Evolutionary conservation across 2,113 vertebrate genomes (phyloP).

Genomic region (Mormyrus iriodes): DNA sequence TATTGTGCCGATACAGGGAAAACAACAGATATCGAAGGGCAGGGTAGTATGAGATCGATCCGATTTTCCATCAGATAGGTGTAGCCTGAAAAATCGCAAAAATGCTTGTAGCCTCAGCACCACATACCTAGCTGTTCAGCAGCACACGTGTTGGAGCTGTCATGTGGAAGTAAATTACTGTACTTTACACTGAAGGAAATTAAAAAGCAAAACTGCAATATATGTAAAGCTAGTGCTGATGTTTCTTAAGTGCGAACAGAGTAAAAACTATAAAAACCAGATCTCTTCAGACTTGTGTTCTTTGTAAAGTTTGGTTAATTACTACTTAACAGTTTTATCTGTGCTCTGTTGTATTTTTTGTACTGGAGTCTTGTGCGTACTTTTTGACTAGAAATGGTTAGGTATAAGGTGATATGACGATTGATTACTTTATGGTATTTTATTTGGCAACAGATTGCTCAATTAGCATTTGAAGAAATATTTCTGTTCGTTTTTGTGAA

Average conservation of each 20-base stretch:
- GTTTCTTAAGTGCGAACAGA: background rate
- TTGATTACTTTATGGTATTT: background rate
- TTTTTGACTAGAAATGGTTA: background rate
- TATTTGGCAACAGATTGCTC: background rate
- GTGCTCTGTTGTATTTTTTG: background rate
- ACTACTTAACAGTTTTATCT: background rate
- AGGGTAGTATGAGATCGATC: background rate
- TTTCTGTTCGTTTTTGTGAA: background rate
- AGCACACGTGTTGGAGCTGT: background rate
- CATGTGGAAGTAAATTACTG: background rate
- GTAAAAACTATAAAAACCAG: background rate
- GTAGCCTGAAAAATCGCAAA: background rate
- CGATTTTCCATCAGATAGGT: background rate
- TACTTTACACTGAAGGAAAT: background rate
- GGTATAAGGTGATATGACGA: background rate
- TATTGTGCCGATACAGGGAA: background rate
- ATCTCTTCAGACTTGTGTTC: background rate
- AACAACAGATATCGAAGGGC: background rate
- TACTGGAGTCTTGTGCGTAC: background rate
- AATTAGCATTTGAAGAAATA: background rate
- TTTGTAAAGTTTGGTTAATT: background rate
- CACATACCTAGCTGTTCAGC: background rate
- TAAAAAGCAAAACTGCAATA: background rate
- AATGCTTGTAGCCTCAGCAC: background rate
- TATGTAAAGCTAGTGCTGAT: background rate